These are phyloP conservation scores for Galerucella calmariensis DNA, from an alignment of 2,888 invertebrate genomes.

Conservation along the genomic window DNA sequence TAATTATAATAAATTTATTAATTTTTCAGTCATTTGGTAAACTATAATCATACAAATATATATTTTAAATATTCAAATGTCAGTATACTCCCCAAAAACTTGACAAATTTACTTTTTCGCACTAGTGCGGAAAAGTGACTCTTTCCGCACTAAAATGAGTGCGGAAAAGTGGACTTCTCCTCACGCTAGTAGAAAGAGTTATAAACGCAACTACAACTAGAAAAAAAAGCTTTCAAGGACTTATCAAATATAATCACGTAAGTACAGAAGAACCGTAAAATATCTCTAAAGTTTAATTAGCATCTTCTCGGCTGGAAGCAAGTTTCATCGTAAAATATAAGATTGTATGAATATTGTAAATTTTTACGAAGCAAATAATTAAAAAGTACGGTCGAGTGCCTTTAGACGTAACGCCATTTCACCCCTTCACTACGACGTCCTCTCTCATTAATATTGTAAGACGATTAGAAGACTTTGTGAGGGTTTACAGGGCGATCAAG, in stretches of 20 bases:
- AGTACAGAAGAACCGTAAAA: slow-evolving; percentile 44
- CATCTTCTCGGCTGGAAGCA: slow-evolving; percentile 44
- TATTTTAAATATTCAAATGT: no score
- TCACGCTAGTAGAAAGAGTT: no score
- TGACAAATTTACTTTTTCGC: no score
- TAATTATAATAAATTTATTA: no score
- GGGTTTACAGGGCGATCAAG: slow-evolving; percentile 33
- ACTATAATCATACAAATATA: no score
- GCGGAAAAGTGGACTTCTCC: no score
- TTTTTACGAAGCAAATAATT: slow-evolving; percentile 46
- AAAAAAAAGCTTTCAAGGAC: not conserved
- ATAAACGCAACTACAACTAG: no score
- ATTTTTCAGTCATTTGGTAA: no score
- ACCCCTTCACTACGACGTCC: slow-evolving; percentile 33
- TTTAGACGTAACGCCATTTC: slow-evolving; percentile 41
- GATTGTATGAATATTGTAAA: slow-evolving; percentile 50
- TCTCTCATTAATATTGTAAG: slow-evolving; percentile 44
- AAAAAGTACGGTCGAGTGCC: slow-evolving; percentile 45
- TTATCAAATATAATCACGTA: slow-evolving; percentile 24
- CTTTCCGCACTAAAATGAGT: no score
- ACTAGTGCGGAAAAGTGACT: no score
- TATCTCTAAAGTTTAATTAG: slow-evolving; percentile 53
- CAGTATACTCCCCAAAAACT: no score
- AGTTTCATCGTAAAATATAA: slow-evolving; percentile 48
- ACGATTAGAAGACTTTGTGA: slow-evolving; percentile 37